Evolutionary conservation across 1,140 invertebrate genomes (phyloP), one percentile per base, ranked within the genome.

Genomic region (Rhizoglyphus robini): DNA sequence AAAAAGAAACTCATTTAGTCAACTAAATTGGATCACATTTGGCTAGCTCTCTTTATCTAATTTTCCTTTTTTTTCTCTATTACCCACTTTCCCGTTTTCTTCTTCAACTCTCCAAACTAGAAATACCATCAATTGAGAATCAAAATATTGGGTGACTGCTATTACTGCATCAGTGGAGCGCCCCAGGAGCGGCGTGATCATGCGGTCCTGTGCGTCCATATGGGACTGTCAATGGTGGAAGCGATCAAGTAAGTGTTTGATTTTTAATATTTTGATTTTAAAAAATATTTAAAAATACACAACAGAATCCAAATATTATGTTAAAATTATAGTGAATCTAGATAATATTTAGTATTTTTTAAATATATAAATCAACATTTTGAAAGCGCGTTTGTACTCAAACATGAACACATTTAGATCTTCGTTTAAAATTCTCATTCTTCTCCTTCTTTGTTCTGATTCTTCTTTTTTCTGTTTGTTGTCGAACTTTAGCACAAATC

Each of bases 171-270:
- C 72, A 90, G 89, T 76, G 76, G 77, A 11, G 90, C 89, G 34
- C 90, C 90, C 0, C 82, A 86, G 49, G 88, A 93, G 75, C 78
- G 88, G 65, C 81, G 86, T 0, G 90, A 96, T 75, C 92, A 96
- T 77, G 91, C 90, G n/a, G 86, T 92, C 3, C 83, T 94, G 8
- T 90, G 86, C 73, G 88, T 95, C 1, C 87, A 92, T 76, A 95
- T 95, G 91, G 92, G 92, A 31, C 79, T 96, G 4, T 90, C 89
- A 3, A 94, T 96, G 90, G 90, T 96, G 32, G 90, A 94, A 74
- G 90, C 90, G 49, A 95, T 96, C 72, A 93, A 91, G 86, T 90
- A 78, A 84, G 84, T 82, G 36, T 51, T 51, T 46, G 18, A 41
- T 41, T 41, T 41, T 41, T 11, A 41, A 41, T 41, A 18, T 25